Evolutionary conservation across 2,888 invertebrate genomes (phyloP).

Genomic region (Drosophila lutescens): DNA sequence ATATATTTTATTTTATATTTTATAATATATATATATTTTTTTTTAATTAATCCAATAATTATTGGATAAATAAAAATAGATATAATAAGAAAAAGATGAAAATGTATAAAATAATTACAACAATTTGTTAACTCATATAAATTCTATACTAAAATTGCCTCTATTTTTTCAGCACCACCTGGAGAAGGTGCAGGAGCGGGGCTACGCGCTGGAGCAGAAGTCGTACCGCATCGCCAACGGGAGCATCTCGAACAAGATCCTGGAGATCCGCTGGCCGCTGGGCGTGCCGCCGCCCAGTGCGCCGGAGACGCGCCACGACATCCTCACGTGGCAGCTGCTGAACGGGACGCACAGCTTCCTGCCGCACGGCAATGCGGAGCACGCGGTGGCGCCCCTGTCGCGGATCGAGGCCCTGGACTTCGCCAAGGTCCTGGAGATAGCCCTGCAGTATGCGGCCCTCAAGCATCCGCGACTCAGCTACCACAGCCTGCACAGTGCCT

Average conservation of each 20-base stretch:
- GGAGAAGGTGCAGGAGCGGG: slow-evolving; percentile 83
- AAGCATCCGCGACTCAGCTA: slow-evolving; percentile 86
- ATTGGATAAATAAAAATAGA: too few species aligned
- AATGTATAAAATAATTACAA: too few species aligned
- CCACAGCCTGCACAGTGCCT: slow-evolving; percentile 88
- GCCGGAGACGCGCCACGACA: slow-evolving; percentile 91
- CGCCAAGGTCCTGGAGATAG: slow-evolving; percentile 85
- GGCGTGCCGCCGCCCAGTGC: slow-evolving; percentile 88
- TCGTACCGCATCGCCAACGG: slow-evolving; percentile 84
- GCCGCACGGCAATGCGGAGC: slow-evolving; percentile 93
- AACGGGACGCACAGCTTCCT: slow-evolving; percentile 93
- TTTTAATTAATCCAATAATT: too few species aligned
- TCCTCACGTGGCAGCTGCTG: slow-evolving; percentile 94
- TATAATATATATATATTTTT: too few species aligned
- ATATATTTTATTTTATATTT: too few species aligned
- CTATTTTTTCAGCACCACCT: slow-evolving; percentile 84
- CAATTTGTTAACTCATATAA: too few species aligned
- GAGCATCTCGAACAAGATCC: slow-evolving; percentile 85
- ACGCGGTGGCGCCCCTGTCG: slow-evolving; percentile 87
- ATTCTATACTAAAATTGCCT: too few species aligned
- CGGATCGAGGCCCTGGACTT: slow-evolving; percentile 90
- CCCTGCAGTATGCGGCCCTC: slow-evolving; percentile 85
- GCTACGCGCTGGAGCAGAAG: slow-evolving; percentile 81
- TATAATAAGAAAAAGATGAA: too few species aligned
- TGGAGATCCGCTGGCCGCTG: slow-evolving; percentile 89